phyloP scores from a whole-genome alignment of 2,113 vertebrate species.

The Caranx melampygus region DNA sequence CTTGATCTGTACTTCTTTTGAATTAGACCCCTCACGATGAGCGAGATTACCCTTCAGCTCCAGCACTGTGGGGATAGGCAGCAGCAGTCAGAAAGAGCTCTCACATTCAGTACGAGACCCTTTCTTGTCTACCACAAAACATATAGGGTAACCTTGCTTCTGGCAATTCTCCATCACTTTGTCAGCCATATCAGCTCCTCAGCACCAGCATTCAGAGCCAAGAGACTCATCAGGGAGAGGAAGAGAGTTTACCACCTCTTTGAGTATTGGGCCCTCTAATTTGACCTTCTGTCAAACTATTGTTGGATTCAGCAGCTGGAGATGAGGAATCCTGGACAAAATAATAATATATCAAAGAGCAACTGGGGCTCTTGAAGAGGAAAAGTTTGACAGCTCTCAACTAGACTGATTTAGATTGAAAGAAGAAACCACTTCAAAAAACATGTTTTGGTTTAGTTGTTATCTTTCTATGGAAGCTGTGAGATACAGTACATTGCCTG shows the following conservation, averaged over 20 bases:
- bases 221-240: slow-evolving; percentile 49
- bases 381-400: neutral
- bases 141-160: slow-evolving; percentile 18
- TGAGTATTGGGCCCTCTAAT: slow-evolving; percentile 31
- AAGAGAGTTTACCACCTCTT: slow-evolving; percentile 28
- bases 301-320: slow-evolving; percentile 16
- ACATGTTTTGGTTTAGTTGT: neutral
- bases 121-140: slow-evolving; percentile 26
- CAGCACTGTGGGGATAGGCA: neutral
- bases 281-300: slow-evolving; percentile 49
- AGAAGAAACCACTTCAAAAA: neutral
- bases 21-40: slow-evolving; percentile 42
- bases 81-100: slow-evolving; percentile 17
- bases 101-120: slow-evolving; percentile 17
- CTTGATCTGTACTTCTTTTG: slow-evolving; percentile 34
- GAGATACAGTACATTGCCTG: neutral
- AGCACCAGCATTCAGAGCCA: slow-evolving; percentile 15
- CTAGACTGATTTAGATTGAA: neutral
- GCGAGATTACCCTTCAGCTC: slow-evolving; percentile 41
- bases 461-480: neutral
- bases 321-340: neutral
- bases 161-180: slow-evolving; percentile 51
- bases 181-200: slow-evolving; percentile 49
- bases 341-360: neutral
- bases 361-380: neutral